phyloP scores from a whole-genome alignment of 23 tunicate genomes.

The Clavelina lepadiformis region DNA sequence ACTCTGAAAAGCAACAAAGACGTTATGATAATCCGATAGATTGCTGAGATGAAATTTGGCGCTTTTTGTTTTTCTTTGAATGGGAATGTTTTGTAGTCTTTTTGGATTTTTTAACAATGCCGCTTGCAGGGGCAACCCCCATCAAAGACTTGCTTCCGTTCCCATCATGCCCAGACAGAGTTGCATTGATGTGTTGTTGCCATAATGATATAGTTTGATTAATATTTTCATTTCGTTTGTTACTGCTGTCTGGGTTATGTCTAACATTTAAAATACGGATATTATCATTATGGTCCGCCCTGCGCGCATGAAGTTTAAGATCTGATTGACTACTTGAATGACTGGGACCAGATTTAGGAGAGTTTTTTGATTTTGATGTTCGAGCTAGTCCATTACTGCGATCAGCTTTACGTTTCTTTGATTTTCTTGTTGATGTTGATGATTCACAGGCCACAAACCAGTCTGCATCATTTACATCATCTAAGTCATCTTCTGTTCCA shows the following conservation, averaged over 20 bases:
- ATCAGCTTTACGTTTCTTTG: slow-evolving; percentile 60
- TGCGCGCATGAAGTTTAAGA: neutral
- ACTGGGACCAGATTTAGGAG: slow-evolving; percentile 16
- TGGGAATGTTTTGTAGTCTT: slow-evolving; percentile 61
- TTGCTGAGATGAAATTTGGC: slow-evolving; percentile 29
- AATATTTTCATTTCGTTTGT: slow-evolving; percentile 10
- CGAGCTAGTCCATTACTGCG: slow-evolving; percentile 39
- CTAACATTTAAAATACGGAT: slow-evolving; percentile 11
- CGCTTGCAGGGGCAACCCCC: neutral
- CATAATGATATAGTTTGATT: slow-evolving; percentile 38
- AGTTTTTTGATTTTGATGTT: slow-evolving; percentile 22
- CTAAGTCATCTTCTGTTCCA: slow-evolving; percentile 76
- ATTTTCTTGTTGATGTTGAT: slow-evolving; percentile 25
- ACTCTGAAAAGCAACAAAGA: too few species aligned
- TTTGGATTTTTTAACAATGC: slow-evolving; percentile 36
- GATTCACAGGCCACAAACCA: slow-evolving; percentile 65
- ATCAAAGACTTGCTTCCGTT: neutral
- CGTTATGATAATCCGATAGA: slow-evolving; percentile 10
- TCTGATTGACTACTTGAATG: slow-evolving; percentile 8
- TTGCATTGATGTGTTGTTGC: slow-evolving; percentile 47
- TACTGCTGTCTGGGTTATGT: slow-evolving; percentile 3
- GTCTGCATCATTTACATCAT: slow-evolving; percentile 75
- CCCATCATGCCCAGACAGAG: slow-evolving; percentile 19
- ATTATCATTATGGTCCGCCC: slow-evolving; percentile 44
- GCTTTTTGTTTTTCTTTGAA: slow-evolving; percentile 71